A percentile compares a stretch with the other conserved stretches of the same genome.
phyloP scores from a whole-genome alignment of 2,888 invertebrate species.

The Diabrotica balteata region DNA sequence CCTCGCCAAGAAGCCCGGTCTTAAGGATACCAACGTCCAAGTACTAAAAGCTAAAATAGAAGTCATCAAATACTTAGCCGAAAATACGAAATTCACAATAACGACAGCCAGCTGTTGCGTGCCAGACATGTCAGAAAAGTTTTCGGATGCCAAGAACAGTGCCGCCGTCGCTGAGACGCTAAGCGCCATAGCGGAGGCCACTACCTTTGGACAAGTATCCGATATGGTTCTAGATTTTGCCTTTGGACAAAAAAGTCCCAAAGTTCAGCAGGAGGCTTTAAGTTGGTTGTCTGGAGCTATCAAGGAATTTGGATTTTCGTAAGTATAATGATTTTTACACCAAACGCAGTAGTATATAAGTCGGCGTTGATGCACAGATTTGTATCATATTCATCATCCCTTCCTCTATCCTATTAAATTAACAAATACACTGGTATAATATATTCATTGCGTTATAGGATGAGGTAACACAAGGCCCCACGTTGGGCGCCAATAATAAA shows the following conservation, averaged over 20 bases:
- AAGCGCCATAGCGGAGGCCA: conserved; percentile 78
- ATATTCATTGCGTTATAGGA: too few relatives aligned
- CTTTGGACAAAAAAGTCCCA: conserved; percentile 88
- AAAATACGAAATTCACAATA: conserved; percentile 75
- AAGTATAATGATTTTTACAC: conserved; percentile 55
- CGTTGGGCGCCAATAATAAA: too few relatives aligned
- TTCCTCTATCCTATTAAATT: too few relatives aligned
- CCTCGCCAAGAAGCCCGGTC: conserved; percentile 83
- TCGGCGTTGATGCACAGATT: too few relatives aligned
- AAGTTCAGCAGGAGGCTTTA: conserved; percentile 86
- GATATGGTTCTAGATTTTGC: conserved; percentile 76
- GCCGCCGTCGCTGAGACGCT: conserved; percentile 73
- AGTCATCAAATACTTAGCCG: conserved; percentile 77
- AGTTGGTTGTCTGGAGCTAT: conserved; percentile 81
- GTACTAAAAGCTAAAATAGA: conserved; percentile 85
- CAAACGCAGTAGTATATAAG: too few relatives aligned
- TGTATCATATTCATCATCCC: too few relatives aligned
- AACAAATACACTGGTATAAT: too few relatives aligned
- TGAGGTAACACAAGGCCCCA: too few relatives aligned
- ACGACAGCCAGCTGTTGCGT: conserved; percentile 78
- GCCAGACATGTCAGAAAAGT: conserved; percentile 82
- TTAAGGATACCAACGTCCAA: conserved; percentile 91
- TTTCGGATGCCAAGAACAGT: conserved; percentile 84
- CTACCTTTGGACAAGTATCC: conserved; percentile 77
- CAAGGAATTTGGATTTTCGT: conserved; percentile 87